Base-by-base conservation (phyloP, 2,797 vertebrate species). In the Sebastiscus albofasciatus region DNA sequence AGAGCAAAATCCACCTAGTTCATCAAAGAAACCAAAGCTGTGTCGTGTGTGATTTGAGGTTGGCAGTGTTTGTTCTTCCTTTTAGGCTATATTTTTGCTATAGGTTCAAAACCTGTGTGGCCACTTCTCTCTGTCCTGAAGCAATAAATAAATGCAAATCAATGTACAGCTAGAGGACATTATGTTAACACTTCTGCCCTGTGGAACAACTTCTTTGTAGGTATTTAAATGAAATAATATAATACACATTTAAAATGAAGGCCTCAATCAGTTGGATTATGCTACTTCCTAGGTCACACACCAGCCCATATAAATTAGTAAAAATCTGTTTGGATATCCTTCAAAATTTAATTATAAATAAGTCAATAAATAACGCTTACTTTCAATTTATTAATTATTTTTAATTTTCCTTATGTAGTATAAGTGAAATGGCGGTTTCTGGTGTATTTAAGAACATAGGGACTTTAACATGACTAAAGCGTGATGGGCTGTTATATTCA, bases 141-240 rank as follows among this genome's bases (percentile, higher is more conserved):
- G 16, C 22, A 22, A 54, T 33, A 18, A 4, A n/a, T 42, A 27
- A 11, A 56, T 39, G 39, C 24, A 18, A 4, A n/a, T 31, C n/a
- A 2, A 29, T 39, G 0, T 16, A 42, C 0, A 76, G 16, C 26
- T 54, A 1, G 3, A 46, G 1, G 4, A 54, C n/a, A 42, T 13
- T n/a, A 61, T 8, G 8, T 18, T 56, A 16, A 39, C 2, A 27
- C n/a, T 56, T 4, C 42, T 16, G 26, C 4, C 13, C 6, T 24
- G 10, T 42, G 14, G 12, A 58, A 27, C 18, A 8, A 22, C 2
- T 55, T 8, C 5, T 56, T 70, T 29, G 0, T 22, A 22, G 5
- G 56, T 16, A 18, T 59, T 18, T 29, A 59, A 29, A 59, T 59
- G 4, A 29, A 59, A 59, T 27, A 59, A 29, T 59, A 29, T 58